Base-by-base conservation (phyloP, 2,888 invertebrate genomes). In the Pimpla rufipes region DNA sequence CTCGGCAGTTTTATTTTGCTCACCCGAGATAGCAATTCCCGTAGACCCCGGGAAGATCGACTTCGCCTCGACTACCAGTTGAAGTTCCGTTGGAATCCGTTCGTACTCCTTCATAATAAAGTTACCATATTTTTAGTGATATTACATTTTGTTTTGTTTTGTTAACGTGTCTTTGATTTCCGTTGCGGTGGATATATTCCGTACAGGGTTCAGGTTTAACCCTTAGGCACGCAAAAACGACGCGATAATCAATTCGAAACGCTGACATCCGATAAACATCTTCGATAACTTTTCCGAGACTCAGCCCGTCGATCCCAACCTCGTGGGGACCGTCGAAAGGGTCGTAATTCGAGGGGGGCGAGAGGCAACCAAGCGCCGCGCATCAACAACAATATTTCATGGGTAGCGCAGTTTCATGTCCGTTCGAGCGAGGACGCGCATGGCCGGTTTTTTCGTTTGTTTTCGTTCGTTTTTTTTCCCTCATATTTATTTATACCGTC, bases 361-460 rank as follows among this genome's bases (percentile, higher is more conserved):
- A 29, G 29, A 62, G 18, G 16, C n/a, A n/a, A 11, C 42, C 70
- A 29, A 29, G 29, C 29, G 59, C 47, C 57, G 50, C 35, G 59
- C 59, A 62, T 73, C 70, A 66, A 59, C 83, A 75, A 79, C 79
- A 70, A 79, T 83, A 75, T 83, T 83, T 83, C 75, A 83, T 21
- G 75, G 64, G 45, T 79, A 64, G 66, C 45, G 70, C 67, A 78
- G 70, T 78, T 75, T 73, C 77, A 47, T 77, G 73, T 83, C 57
- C 64, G 57, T 70, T 57, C 78, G 77, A 64, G 66, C 64, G 64
- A 42, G 66, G 45, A 70, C 50, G 67, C 73, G 67, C 73, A 37
- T 45, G 18, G 11, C 45, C 79, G 70, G 55, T 64, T 66, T 73
- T 55, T 73, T 76, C 29, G 29, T 70, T 62, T 42, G 59, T 75